Base-by-base conservation (phyloP, 2,113 vertebrate genomes). In the Orcinus orca region DNA sequence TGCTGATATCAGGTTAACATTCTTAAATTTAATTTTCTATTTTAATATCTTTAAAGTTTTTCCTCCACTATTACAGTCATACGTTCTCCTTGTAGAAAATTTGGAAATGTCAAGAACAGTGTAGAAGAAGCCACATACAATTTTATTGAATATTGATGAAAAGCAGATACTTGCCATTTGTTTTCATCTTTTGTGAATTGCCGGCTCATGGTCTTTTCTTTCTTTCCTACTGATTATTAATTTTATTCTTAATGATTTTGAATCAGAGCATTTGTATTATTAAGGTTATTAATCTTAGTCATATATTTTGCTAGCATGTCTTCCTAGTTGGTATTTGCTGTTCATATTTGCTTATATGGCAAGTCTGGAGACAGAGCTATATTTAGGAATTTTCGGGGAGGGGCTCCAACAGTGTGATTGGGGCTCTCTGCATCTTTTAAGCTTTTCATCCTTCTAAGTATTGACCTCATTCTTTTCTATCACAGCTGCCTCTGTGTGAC, bases 241-340 rank as follows among this genome's bases (percentile, higher is more conserved):
- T 65, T 93, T 84, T 93, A 53, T 93, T 80, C 62, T 62, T 92
- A 67, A 87, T 79, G 50, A 74, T 92, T 95, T 83, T 71, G 90
- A 87, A 79, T 87, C 55, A 79, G 88, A 80, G 68, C 58, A 21
- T 53, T 79, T 92, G 17, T 13, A 31, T 85, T 89, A 73, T 65
- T 87, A 82, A 87, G 3, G 8, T 62, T 65, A 89, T 77, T 87
- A 92, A 50, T 23, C 23, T 79, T 81, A 86, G 38, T 79, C 41
- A 25, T 68, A 6, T 67, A 55, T 87, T 82, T 86, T 82, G 33
- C 31, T 86, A 8, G 23, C 73, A 21, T 15, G 8, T 79, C 82
- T 94, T 62, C 60, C 55, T 68, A 20, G 58, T 81, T 76, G 82
- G 58, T n/a, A 7, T 93, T 89, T 94, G 65, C 33, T 29, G 87